phyloP scores from a whole-genome alignment of 2,888 invertebrate species.

The Leptinotarsa tumamoca region DNA sequence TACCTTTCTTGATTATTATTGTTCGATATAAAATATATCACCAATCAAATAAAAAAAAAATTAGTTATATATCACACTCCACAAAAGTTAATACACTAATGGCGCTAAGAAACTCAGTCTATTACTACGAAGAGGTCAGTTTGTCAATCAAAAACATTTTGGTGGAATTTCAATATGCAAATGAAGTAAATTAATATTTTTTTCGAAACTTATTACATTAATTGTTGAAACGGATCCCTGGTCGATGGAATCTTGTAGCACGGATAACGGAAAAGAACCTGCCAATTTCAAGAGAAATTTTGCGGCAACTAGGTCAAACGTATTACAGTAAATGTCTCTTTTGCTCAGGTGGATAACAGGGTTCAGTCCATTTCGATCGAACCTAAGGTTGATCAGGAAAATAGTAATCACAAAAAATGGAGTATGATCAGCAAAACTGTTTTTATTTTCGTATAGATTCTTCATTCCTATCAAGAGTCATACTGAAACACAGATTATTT shows the following conservation, averaged over 20 bases:
- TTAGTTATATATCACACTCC: no score
- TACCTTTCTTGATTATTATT: no score
- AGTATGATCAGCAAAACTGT: not conserved
- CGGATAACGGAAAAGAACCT: not conserved
- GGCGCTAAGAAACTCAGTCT: no score
- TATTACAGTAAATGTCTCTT: conserved; percentile 30
- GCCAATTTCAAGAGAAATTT: conserved; percentile 39
- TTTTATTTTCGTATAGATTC: no score
- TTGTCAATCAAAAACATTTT: no score
- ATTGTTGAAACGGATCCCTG: not conserved
- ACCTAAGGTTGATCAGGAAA: not conserved
- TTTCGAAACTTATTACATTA: not conserved
- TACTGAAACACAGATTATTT: no score
- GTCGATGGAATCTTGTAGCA: conserved; percentile 11
- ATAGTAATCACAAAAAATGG: not conserved
- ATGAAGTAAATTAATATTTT: no score
- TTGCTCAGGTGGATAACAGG: conserved; percentile 12
- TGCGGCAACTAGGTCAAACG: conserved; percentile 37
- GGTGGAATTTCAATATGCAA: not conserved
- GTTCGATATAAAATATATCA: no score
- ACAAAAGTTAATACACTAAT: no score
- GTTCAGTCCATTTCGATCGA: not conserved
- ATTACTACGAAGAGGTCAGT: no score
- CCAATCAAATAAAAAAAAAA: no score
- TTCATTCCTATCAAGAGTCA: no score